Percentiles rank a stretch among this genome's conserved stretches.
Conservation (phyloP, 2,797 vertebrate genomes). For the Sebastes steindachneri region DNA sequence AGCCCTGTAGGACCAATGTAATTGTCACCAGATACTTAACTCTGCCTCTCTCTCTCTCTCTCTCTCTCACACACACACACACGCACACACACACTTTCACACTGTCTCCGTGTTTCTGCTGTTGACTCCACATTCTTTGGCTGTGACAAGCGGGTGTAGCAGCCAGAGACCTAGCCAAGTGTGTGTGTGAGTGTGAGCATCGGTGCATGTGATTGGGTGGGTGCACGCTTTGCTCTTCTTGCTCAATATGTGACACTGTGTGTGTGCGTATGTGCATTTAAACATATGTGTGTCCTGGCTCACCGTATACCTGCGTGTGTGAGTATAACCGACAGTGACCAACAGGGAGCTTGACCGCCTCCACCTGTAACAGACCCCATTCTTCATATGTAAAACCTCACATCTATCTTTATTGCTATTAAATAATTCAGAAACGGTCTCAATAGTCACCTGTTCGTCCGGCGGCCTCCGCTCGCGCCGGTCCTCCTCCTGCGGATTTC, state of each 20-base stretch:
- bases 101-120: conserved; percentile 1
- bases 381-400: neutral
- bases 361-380: conserved; percentile 13
- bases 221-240: neutral
- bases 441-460: neutral
- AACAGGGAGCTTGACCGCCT: neutral
- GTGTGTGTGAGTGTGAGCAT: neutral
- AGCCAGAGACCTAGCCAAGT: conserved; percentile 3
- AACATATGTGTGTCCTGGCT: neutral
- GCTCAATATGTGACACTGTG: neutral
- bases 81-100: neutral
- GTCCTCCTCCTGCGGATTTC: neutral
- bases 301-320: neutral
- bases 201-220: conserved; percentile 12
- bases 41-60: neutral
- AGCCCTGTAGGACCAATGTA: conserved; percentile 13
- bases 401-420: conserved; percentile 22
- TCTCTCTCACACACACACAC: neutral
- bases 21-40: conserved; percentile 17
- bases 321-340: neutral
- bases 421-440: conserved; percentile 18
- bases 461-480: neutral
- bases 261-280: neutral
- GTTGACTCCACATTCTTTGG: conserved; percentile 43
- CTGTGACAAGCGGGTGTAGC: conserved; percentile 18